These are phyloP conservation scores for Lagodon rhomboides DNA, from an alignment of 2,797 vertebrate genomes.

Conservation along the genomic window DNA sequence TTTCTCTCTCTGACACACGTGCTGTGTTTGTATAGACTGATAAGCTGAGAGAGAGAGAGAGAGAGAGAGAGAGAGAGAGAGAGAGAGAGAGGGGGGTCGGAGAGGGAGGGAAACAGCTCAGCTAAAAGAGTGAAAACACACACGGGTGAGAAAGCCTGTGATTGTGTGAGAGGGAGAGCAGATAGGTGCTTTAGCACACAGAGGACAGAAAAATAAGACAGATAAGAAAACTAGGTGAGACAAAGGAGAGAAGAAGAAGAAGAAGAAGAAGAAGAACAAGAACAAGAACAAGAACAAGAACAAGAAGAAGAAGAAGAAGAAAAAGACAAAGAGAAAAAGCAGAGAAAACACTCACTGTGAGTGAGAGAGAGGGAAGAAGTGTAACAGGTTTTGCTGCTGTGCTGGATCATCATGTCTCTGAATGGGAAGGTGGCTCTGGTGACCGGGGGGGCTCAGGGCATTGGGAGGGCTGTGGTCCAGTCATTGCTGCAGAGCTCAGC, in stretches of 20 bases:
- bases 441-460: slow-evolving; percentile 93
- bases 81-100: background rate
- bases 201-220: background rate
- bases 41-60: slow-evolving; percentile 26
- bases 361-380: slow-evolving; percentile 1
- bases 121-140: slow-evolving; percentile 50
- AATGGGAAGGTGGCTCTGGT: slow-evolving; percentile 92
- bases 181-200: slow-evolving; percentile 25
- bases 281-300: background rate
- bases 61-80: slow-evolving; percentile 3
- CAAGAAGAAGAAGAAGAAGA: no score
- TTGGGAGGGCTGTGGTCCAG: slow-evolving; percentile 85
- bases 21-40: slow-evolving; percentile 59
- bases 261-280: background rate
- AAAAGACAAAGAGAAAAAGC: background rate
- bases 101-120: slow-evolving; percentile 30
- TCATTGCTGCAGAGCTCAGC: slow-evolving; percentile 65
- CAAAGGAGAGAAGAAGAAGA: background rate
- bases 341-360: background rate
- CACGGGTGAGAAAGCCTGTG: slow-evolving; percentile 39
- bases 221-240: background rate
- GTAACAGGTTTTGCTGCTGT: slow-evolving; percentile 3
- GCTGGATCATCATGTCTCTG: slow-evolving; percentile 86
- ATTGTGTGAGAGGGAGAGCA: slow-evolving; percentile 25
- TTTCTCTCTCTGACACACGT: slow-evolving; percentile 24